Percentiles rank a stretch among this genome's conserved stretches.
Conservation (phyloP, 2,888 invertebrate genomes). For the Cistogaster globosa region DNA sequence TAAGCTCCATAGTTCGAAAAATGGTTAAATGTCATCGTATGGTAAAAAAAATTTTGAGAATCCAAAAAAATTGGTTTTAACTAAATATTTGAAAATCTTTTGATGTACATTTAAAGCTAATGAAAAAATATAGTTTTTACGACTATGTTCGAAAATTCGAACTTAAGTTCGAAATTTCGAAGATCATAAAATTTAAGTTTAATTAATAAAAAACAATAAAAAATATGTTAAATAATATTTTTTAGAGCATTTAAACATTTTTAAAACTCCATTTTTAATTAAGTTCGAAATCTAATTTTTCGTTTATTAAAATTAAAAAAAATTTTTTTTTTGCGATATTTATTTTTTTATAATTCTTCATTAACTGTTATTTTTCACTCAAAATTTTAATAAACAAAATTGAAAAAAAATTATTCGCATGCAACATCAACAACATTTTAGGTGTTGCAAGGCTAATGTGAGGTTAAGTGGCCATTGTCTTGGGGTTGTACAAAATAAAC, state of each 20-base stretch:
- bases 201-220: too few species aligned
- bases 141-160: slow-evolving; percentile 20
- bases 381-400: not conserved
- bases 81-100: not conserved
- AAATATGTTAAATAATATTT: too few species aligned
- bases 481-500: slow-evolving; percentile 43
- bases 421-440: slow-evolving; percentile 38
- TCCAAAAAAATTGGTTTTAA: not conserved
- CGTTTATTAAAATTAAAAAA: not conserved
- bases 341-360: too few species aligned
- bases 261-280: too few species aligned
- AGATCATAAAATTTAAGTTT: too few species aligned
- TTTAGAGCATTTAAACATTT: too few species aligned
- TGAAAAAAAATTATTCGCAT: not conserved
- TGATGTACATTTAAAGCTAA: not conserved
- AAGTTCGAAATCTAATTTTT: not conserved
- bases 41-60: too few species aligned
- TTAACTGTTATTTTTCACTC: not conserved
- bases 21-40: too few species aligned
- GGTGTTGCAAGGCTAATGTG: slow-evolving; percentile 70
- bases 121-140: not conserved
- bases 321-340: not conserved
- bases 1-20: too few species aligned
- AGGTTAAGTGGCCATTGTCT: slow-evolving; percentile 70
- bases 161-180: slow-evolving; percentile 11